Conservation (phyloP, 2,888 invertebrate genomes). For the Platycheirus albimanus region DNA sequence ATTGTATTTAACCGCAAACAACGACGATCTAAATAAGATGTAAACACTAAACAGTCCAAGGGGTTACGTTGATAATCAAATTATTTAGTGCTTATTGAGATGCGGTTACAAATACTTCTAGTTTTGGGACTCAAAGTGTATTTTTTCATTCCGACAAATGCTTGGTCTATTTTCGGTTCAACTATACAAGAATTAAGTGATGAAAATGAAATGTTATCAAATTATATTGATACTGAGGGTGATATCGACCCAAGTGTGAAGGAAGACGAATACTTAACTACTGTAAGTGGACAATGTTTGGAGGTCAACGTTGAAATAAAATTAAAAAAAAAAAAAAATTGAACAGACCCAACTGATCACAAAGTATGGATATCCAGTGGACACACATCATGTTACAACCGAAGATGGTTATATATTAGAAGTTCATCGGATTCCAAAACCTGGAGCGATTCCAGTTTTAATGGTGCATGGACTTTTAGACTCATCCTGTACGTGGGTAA, state of each 20-base stretch:
- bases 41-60: not conserved
- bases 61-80: slow-evolving; percentile 30
- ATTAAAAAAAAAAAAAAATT: not conserved
- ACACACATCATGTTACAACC: slow-evolving; percentile 87
- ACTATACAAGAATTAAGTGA: not conserved
- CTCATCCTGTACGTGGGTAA: slow-evolving; percentile 89
- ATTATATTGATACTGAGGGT: not conserved
- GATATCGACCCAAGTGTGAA: slow-evolving; percentile 16
- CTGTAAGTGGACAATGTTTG: not conserved
- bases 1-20: too few species aligned
- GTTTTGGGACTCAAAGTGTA: slow-evolving; percentile 3
- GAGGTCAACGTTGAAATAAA: not conserved
- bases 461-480: slow-evolving; percentile 89
- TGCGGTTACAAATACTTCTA: slow-evolving; percentile 43
- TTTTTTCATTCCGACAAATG: slow-evolving; percentile 13
- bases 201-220: not conserved
- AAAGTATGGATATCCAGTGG: slow-evolving; percentile 86
- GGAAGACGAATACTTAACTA: slow-evolving; percentile 13
- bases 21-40: slow-evolving; percentile 17
- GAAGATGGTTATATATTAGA: slow-evolving; percentile 91
- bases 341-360: slow-evolving; percentile 84
- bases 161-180: not conserved
- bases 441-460: slow-evolving; percentile 84
- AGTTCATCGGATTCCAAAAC: slow-evolving; percentile 88
- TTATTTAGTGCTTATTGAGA: slow-evolving; percentile 47